Percentiles rank a stretch among this genome's conserved stretches.
Evolutionary conservation across 2,888 invertebrate species (phyloP).

Genomic region (Schizaphis graminum): DNA sequence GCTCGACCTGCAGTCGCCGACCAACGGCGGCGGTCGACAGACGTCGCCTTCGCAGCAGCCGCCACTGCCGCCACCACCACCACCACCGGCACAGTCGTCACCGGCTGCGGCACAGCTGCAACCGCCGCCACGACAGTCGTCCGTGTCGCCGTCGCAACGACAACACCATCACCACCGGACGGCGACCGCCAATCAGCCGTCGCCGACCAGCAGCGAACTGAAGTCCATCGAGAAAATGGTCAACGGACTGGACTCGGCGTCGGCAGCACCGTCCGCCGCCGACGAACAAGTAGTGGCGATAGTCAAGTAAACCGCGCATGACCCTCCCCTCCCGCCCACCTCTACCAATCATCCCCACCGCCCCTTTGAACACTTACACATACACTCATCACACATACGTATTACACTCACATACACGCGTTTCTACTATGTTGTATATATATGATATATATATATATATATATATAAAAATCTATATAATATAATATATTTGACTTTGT

Average conservation of each 20-base stretch:
- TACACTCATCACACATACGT: background rate
- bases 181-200: slow-evolving; percentile 69
- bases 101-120: slow-evolving; percentile 70
- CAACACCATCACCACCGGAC: slow-evolving; percentile 51
- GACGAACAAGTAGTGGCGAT: slow-evolving; percentile 61
- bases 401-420: background rate
- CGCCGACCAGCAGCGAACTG: slow-evolving; percentile 79
- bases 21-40: slow-evolving; percentile 50
- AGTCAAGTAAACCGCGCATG: slow-evolving; percentile 39
- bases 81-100: slow-evolving; percentile 68
- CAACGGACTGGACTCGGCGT: slow-evolving; percentile 86
- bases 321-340: slow-evolving; percentile 39
- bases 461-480: background rate
- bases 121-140: slow-evolving; percentile 71
- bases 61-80: slow-evolving; percentile 41
- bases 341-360: slow-evolving; percentile 1
- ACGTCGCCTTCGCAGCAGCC: slow-evolving; percentile 53
- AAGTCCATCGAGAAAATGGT: slow-evolving; percentile 98
- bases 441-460: background rate
- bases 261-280: slow-evolving; percentile 73
- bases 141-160: slow-evolving; percentile 64
- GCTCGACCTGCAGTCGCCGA: slow-evolving; percentile 65
- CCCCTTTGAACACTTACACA: background rate
- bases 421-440: slow-evolving; percentile 14
- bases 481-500: slow-evolving; percentile 18